Percentiles rank a stretch among this genome's conserved stretches.
Evolutionary conservation across 1,140 invertebrate genomes (phyloP).

Genomic region (Sycophaga agraensis): DNA sequence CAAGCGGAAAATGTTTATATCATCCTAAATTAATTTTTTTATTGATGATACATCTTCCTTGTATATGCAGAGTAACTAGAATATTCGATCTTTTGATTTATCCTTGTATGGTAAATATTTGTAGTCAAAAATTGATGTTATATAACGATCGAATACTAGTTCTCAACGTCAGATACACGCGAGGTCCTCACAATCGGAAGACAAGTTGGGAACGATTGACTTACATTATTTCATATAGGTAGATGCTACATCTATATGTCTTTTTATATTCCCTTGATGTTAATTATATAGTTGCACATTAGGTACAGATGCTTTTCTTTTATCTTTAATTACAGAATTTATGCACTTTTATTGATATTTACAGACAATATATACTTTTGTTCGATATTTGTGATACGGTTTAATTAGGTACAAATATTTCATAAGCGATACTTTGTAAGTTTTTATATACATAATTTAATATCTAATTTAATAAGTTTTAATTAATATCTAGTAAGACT

Average conservation of each 20-base stretch:
- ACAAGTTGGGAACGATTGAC: background rate
- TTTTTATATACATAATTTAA: too few species aligned
- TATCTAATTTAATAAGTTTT: too few species aligned
- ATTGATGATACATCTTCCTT: background rate
- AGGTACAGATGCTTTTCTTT: background rate
- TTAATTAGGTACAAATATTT: too few species aligned
- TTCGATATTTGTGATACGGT: too few species aligned
- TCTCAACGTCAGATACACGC: background rate
- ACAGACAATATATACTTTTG: too few species aligned
- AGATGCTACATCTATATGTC: background rate
- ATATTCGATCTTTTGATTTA: constrained; percentile 7
- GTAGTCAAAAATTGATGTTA: background rate
- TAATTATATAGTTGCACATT: background rate
- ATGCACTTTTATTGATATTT: too few species aligned
- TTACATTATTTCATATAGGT: background rate
- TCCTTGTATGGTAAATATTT: background rate
- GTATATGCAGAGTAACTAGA: constrained; percentile 15
- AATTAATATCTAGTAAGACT: too few species aligned
- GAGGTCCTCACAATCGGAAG: background rate
- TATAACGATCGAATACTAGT: background rate
- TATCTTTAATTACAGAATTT: too few species aligned
- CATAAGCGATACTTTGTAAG: too few species aligned
- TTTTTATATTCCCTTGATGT: background rate
- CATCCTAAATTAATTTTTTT: background rate
- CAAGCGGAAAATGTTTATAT: constrained; percentile 15